Evolutionary conservation across 92 coral and sea anemone species (phyloP), one percentile per base, ranked within the genome.

Genomic region (Blastomussa wellsi): DNA sequence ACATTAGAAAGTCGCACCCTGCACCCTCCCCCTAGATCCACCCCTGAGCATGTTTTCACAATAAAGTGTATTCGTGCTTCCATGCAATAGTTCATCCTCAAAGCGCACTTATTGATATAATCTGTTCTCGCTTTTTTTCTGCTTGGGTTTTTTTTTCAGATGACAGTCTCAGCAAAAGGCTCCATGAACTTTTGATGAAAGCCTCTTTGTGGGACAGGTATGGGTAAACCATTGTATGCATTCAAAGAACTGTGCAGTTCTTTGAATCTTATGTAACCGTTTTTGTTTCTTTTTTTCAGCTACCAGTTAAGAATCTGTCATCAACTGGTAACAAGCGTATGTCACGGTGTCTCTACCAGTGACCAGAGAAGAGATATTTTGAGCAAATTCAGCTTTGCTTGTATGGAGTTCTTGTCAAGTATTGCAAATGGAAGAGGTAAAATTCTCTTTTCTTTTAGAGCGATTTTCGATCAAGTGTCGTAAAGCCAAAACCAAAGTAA

Each of bases 121-220:
- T 59, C 0, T 38, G 49, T 1, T 38, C 22, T 28, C 22, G 4
- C 14, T 36, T n/a, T 13, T 24, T 57, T 53, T 38, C 0, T n/a
- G 19, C 22, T 78, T 26, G 16, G 5, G 5, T 16, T 35, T 20
- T 16, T 74, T 3, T 47, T 67, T 0, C 4, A 70, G 78, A 52
- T 52, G 78, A 19, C 60, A 55, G 7, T 70, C 71, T 82, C 26
- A 9, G 11, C 44, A 52, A 71, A 55, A 51, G 28, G 41, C 74
- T 72, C 29, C 16, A 52, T 24, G 86, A 48, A 55, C 86, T 82
- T 57, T 53, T 82, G 53, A 53, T 29, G 20, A 71, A 24, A 71
- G 86, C 86, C 17, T 82, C 86, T 14, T 11, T 55, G 11, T 82
- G 86, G 86, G 79, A 82, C 78, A 69, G 41, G 86, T 81, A 81